Percentiles rank a stretch among this genome's conserved stretches.
These are phyloP conservation scores for Sclerurus mexicanus DNA, from an alignment of 2,113 vertebrate species.

Conservation along the genomic window DNA sequence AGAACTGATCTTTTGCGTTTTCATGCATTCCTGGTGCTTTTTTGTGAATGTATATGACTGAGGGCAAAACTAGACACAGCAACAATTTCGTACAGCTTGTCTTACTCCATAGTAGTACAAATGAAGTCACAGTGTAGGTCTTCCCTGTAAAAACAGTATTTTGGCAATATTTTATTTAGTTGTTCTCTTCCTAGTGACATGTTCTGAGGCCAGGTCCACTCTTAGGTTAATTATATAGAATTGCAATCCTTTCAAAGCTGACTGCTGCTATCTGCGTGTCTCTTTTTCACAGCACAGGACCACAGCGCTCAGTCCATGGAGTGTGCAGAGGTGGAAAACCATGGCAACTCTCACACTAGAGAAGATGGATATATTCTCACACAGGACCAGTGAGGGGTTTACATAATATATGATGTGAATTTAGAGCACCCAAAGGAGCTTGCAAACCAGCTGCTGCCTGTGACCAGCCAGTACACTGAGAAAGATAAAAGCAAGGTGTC, in stretches of 20 bases:
- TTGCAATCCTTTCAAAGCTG: background rate
- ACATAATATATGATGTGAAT: conserved; percentile 67
- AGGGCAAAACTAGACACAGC: background rate
- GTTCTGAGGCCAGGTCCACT: background rate
- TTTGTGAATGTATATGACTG: background rate
- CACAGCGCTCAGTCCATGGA: conserved; percentile 74
- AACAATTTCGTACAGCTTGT: fast-evolving
- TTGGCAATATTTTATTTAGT: background rate
- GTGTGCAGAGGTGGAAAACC: conserved; percentile 76
- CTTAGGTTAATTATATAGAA: background rate
- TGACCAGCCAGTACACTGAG: conserved; percentile 72
- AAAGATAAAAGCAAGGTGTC: conserved; percentile 55
- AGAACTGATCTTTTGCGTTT: background rate
- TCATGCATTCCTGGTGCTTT: background rate
- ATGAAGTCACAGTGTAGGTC: background rate
- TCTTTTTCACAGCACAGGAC: conserved; percentile 48
- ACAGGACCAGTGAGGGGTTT: conserved; percentile 70
- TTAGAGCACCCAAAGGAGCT: conserved; percentile 73
- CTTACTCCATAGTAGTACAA: background rate
- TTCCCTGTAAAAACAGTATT: background rate
- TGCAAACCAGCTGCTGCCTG: conserved; percentile 69
- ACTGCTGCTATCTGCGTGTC: background rate
- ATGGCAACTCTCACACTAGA: conserved; percentile 72
- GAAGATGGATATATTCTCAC: conserved; percentile 64
- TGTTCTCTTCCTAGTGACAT: background rate